Evolutionary conservation across 2,888 invertebrate genomes (phyloP).

Genomic region (Gisinianus flammeolus): DNA sequence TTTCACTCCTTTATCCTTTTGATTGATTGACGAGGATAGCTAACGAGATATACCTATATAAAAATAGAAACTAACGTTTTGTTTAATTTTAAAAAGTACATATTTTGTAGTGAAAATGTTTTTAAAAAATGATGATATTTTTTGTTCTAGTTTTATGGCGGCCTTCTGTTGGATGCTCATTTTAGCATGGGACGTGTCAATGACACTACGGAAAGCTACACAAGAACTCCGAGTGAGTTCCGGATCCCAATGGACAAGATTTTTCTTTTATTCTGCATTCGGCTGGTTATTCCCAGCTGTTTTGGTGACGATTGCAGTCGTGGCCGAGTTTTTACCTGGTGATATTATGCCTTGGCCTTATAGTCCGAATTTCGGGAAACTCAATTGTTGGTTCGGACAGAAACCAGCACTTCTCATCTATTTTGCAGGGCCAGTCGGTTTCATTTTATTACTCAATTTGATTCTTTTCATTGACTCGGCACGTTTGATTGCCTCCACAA

Average conservation of each 20-base stretch:
- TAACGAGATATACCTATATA: too few relatives aligned
- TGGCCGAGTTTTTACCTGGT: conserved; percentile 60
- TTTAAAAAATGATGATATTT: background rate
- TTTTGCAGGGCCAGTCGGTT: conserved; percentile 64
- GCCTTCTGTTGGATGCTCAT: conserved; percentile 67
- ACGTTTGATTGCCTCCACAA: conserved; percentile 63
- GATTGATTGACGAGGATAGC: too few relatives aligned
- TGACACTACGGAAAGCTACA: conserved; percentile 63
- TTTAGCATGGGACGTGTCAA: conserved; percentile 65
- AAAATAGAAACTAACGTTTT: too few relatives aligned
- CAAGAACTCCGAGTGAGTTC: conserved; percentile 62
- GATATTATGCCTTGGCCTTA: conserved; percentile 59
- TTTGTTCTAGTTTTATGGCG: conserved; percentile 62
- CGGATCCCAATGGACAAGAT: conserved; percentile 62
- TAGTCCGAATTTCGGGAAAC: conserved; percentile 64
- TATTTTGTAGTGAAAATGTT: background rate
- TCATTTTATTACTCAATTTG: conserved; percentile 63
- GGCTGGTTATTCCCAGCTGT: conserved; percentile 63
- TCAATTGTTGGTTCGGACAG: conserved; percentile 65
- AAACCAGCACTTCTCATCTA: conserved; percentile 64
- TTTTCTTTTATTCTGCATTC: conserved; percentile 63
- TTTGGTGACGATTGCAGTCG: conserved; percentile 61
- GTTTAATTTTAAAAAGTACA: too few relatives aligned
- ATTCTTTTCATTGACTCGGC: conserved; percentile 63
- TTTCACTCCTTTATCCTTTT: too few relatives aligned